Base-by-base conservation (phyloP, 2,797 vertebrate genomes). In the Hybognathus amarus region DNA sequence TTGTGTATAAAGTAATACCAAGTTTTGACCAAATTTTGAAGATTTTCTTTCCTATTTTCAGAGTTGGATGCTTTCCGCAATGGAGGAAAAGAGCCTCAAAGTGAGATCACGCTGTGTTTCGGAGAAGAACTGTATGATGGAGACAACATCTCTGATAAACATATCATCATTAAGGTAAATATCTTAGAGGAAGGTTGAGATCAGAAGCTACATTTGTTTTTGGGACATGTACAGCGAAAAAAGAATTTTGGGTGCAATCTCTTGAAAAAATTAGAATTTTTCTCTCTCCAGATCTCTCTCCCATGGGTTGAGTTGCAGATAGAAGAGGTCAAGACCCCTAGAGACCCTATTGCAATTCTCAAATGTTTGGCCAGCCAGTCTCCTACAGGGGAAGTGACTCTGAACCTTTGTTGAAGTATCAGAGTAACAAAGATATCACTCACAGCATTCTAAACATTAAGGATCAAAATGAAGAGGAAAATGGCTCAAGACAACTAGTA, bases 21-120 rank as follows among this genome's bases (percentile, higher is more conserved):
- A 27, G 2, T 17, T 17, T 45, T 5, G 13, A 47, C 15, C n/a
- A 47, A 22, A 11, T 47, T 47, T 47, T 47, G 45, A 47, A 47
- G 15, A 42, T 17, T 59, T 27, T 67, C 17, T 68, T 54, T 82
- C 12, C 30, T 54, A 10, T 20, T 50, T 30, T 36, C 88, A 97
- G 96, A 95, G 18, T 87, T 96, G 85, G 91, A 90, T 0, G 33
- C 50, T 5, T 96, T 92, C 86, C 89, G 59, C 1, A 85, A 86
- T 13, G 92, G 93, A 0, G 95, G 93, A 0, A 87, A 90, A 0
- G 89, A 76, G 2, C 97, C 97, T 15, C 86, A 93, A 77, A 95
- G 87, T 85, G 86, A 91, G 69, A 85, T 97, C 87, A 96, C 92
- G 0, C 90, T 97, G 73, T 96, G 96, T 83, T 96, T 98, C 6